Evolutionary conservation across 2,797 vertebrate genomes (phyloP).

Genomic region (Gambusia yucatana): DNA sequence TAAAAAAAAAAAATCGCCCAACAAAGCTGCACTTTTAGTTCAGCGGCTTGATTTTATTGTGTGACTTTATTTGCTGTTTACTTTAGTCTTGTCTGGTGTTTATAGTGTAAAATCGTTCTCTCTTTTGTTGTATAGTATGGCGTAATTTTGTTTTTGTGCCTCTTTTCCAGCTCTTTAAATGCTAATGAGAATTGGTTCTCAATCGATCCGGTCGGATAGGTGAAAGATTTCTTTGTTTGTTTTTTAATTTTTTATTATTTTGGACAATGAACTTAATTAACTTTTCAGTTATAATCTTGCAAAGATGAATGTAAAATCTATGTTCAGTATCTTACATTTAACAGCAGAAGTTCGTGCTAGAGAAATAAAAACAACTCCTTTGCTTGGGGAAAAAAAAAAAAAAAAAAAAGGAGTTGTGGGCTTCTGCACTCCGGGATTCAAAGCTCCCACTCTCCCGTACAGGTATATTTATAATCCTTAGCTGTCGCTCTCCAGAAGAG

Average conservation of each 20-base stretch:
- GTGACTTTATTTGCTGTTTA: neutral
- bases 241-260: neutral
- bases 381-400: constrained; percentile 10
- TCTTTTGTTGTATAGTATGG: neutral
- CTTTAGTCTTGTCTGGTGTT: neutral
- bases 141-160: neutral
- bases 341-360: constrained; percentile 56
- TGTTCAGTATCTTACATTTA: constrained; percentile 61
- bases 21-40: neutral
- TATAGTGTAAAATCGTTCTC: neutral
- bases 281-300: neutral
- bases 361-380: constrained; percentile 22
- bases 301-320: constrained; percentile 23
- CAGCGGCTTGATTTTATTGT: neutral
- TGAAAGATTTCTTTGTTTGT: neutral
- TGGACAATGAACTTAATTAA: neutral
- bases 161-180: neutral
- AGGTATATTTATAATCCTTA: constrained; percentile 82
- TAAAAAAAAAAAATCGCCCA: neutral
- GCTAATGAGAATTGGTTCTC: neutral
- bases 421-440: constrained; percentile 60
- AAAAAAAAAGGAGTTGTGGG: constrained; percentile 44
- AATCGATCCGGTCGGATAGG: neutral
- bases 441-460: constrained; percentile 65
- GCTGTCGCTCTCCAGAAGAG: constrained; percentile 80